Evolutionary conservation across 1,140 invertebrate genomes (phyloP), one percentile per base, ranked within the genome.

Genomic region (Leptopilina clavipes): DNA sequence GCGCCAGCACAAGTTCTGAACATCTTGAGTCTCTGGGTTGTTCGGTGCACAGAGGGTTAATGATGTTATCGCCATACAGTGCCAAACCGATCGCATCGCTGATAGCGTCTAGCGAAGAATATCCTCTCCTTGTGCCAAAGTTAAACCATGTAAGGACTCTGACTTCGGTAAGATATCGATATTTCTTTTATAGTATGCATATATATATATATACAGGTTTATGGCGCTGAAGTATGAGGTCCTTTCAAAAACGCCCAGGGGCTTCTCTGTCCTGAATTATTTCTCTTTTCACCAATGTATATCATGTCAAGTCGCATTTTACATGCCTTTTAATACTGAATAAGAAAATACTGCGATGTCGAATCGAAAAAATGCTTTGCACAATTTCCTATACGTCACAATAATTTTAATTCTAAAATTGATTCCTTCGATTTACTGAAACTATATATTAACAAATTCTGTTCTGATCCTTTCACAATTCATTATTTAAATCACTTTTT

Each of bases 1-100:
- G 86, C 86, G 79, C 75, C 75, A 82, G 81, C 75, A 40, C 37
- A 76, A 83, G 80, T 76, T 74, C 56, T 43, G 76, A 81, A 75
- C 77, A 83, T 77, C 76, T 80, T 79, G 77, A 82, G 81, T 79
- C 78, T 76, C 73, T 76, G 76, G 81, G 79, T 81, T 86, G 86
- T 89, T 87, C 85, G 83, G 82, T 84, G 83, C 85, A 84, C 81
- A 76, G 84, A 85, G 87, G 89, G 88, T 89, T 90, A 88, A 90
- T 87, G 89, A 89, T 90, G 88, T 88, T 90, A 90, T 90, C 89
- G 88, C 86, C 85, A 85, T 84, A 85, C 88, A 89, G 89, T 90
- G 89, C 89, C 88, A 90, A 89, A 88, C 86, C 87, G 89, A 89
- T 89, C 83, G 88, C 87, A 89, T 88, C 89, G 86, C 83, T 81